phyloP scores from a whole-genome alignment of 1,140 invertebrate genomes.

The Drosophila seguyi region DNA sequence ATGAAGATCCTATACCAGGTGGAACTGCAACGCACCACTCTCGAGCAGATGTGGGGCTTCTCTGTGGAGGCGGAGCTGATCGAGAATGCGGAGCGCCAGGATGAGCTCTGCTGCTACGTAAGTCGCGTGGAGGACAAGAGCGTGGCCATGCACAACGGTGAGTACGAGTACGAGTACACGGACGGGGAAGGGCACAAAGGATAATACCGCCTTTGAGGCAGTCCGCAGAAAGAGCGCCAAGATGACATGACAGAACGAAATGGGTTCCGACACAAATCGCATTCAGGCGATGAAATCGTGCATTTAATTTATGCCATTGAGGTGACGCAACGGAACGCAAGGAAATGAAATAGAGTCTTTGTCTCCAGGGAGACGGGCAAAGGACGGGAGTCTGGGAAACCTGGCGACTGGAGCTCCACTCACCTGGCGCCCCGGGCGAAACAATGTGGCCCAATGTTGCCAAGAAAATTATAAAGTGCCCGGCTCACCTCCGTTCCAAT shows the following conservation, averaged over 20 bases:
- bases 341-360: constrained; percentile 49
- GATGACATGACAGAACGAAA: constrained; percentile 40
- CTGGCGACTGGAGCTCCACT: constrained; percentile 11
- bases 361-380: constrained; percentile 10
- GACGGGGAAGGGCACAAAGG: constrained; percentile 4
- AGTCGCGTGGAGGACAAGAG: constrained; percentile 97
- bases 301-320: constrained; percentile 54
- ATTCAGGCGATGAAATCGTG: constrained; percentile 51
- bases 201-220: constrained; percentile 9
- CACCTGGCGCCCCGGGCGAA: constrained; percentile 43
- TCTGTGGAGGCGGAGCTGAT: constrained; percentile 98
- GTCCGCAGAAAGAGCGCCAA: constrained; percentile 3
- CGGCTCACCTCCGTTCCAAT: constrained; percentile 20
- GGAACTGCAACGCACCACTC: constrained; percentile 93
- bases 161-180: constrained; percentile 68
- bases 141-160: constrained; percentile 97
- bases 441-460: constrained; percentile 64
- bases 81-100: constrained; percentile 97
- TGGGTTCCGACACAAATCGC: constrained; percentile 43
- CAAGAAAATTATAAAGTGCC: constrained; percentile 71
- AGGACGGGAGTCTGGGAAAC: neutral
- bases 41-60: constrained; percentile 99
- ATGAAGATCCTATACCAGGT: constrained; percentile 98
- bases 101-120: constrained; percentile 98
- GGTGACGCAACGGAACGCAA: constrained; percentile 44